A percentile compares a stretch with the other conserved stretches of the same genome.
These are phyloP conservation scores for Daktulosphaira vitifoliae DNA, from an alignment of 1,140 invertebrate species.

Conservation along the genomic window DNA sequence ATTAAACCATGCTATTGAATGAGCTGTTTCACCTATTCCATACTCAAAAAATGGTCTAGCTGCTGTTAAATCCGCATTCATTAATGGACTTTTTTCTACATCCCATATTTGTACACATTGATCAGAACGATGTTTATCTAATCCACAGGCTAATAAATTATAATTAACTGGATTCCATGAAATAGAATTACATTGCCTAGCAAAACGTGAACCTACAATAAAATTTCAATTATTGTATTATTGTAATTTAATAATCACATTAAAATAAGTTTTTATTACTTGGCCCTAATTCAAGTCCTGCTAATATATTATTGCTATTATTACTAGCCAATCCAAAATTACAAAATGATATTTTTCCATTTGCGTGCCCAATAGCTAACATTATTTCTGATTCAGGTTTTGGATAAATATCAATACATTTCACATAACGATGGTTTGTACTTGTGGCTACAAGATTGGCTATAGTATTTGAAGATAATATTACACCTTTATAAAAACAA, in stretches of 20 bases:
- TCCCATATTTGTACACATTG: slow-evolving; percentile 75
- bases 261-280: slow-evolving; percentile 39
- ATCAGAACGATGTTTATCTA: slow-evolving; percentile 79
- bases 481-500: slow-evolving; percentile 47
- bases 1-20: slow-evolving; percentile 78
- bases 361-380: slow-evolving; percentile 73
- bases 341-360: slow-evolving; percentile 72
- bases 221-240: slow-evolving; percentile 34
- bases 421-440: slow-evolving; percentile 57
- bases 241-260: neutral
- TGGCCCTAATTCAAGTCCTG: slow-evolving; percentile 68
- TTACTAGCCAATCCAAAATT: slow-evolving; percentile 64
- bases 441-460: slow-evolving; percentile 59
- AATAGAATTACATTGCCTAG: slow-evolving; percentile 75
- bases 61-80: slow-evolving; percentile 21
- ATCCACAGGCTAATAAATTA: slow-evolving; percentile 70
- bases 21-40: slow-evolving; percentile 69
- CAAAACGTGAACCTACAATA: slow-evolving; percentile 50
- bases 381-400: slow-evolving; percentile 62
- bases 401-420: slow-evolving; percentile 71
- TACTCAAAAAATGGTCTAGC: slow-evolving; percentile 42
- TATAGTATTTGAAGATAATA: slow-evolving; percentile 55
- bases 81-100: slow-evolving; percentile 49
- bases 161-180: slow-evolving; percentile 80
- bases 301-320: slow-evolving; percentile 57